Base-by-base conservation (phyloP, 2,888 invertebrate species). In the Ophion costatus region DNA sequence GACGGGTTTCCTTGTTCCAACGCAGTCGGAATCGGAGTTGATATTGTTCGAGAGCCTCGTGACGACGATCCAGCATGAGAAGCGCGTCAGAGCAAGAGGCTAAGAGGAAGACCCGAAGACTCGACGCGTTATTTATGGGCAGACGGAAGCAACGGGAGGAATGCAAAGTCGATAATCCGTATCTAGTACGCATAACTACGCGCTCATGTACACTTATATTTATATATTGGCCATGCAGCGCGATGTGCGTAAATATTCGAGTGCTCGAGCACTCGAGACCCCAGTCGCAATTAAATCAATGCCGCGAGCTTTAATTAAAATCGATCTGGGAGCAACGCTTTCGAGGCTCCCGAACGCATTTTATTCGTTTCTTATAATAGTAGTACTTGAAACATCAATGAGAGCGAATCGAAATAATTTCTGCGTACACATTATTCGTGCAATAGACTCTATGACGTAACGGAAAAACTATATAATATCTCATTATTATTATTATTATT, bases 201-300 rank as follows among this genome's bases (percentile, higher is more conserved):
- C 42, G 63, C 42, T 14, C 38, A 70, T 67, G 57, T 22, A 77
- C 64, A 7, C 38, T 38, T 67, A 17, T 61, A 24, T 74, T 24
- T 59, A 45, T 70, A 63, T 61, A 70, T 11, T 57, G 22, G 7
- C 17, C 64, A 59, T 56, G 22, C n/a, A 45, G 69, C n/a, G 20
- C 14, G 22, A 33, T 20, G 29, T 45, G 74, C 5, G 61, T 66
- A 51, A 24, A 67, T 22, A 61, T 74, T 81, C 73, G 69, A 84
- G 84, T 84, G 81, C 84, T 29, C 38, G 24, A 74, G 73, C 78
- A 78, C 84, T 84, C 42, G 80, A 80, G 73, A 69, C 74, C 80
- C 84, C 69, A 84, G 81, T 38, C 69, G 81, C 81, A 78, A 84
- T 84, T 84, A 78, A 81, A 73, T 81, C 84, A 77, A 81, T 84